Base-by-base conservation (phyloP, 2,113 vertebrate species). In the Sebastes schlegelii region DNA sequence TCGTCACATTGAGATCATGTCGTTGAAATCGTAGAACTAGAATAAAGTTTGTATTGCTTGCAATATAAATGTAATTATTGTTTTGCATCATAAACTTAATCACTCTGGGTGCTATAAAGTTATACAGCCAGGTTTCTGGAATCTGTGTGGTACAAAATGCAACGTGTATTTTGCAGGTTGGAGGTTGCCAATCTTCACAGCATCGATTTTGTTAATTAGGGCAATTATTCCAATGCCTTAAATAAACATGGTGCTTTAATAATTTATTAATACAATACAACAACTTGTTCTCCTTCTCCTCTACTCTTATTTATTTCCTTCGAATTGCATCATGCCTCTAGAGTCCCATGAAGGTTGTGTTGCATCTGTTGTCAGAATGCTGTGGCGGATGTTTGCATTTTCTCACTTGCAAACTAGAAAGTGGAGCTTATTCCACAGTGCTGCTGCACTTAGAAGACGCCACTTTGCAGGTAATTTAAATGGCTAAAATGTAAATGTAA, bases 401-500 rank as follows among this genome's bases (percentile, higher is more conserved):
- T 65, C 21, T 51, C 19, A 55, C n/a, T 61, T 60, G 46, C 40
- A 72, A 8, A 49, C 17, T 11, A 57, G 4, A 26, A 62, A 26
- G 1, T 64, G 12, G 17, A 74, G 8, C 46, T 14, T 51, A 21
- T 65, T 77, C 4, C 19, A 4, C 21, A 14, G 2, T 5, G 6
- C 57, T 11, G 8, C 34, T 11, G 19, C 42, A 69, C 57, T 34
- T 13, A 62, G 34, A 62, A 23, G 7, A 77, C 26, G 23, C 51
- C 34, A 7, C 54, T 77, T 76, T 82, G 42, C 60, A 68, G 21
- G 43, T 16, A 43, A 61, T 51, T 19, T 23, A 26, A 76, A 74
- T 54, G 42, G 55, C 10, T 71, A 63, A 84, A 64, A 83, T 79
- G 40, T 77, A 65, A 74, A 74, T 87, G 81, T 49, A 58, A 84